Base-by-base conservation (phyloP, 2,113 vertebrate species). In the Fulica atra region DNA sequence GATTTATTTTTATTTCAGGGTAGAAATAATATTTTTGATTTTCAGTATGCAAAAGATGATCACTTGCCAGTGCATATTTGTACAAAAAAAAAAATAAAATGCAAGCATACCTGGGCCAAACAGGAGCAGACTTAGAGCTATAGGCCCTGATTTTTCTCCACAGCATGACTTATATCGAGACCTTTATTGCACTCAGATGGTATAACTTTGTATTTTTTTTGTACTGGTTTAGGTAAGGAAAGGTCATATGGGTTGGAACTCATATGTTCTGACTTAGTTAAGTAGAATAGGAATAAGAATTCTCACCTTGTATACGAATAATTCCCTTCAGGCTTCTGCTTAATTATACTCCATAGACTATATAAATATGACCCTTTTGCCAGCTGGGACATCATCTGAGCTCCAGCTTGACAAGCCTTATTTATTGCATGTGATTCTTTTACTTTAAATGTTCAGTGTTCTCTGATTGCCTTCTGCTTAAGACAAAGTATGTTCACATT, bases 11-110 rank as follows among this genome's bases (percentile, higher is more conserved):
- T 81, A 78, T 92, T 94, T 85, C 42, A 56, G 60, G 36, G 13
- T 73, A 76, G 64, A 93, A 96, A 86, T 61, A 83, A 60, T 76
- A 36, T 72, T 94, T 86, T 82, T 92, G 44, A 38, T 88, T 90
- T 94, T 83, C 42, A 77, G 14, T 71, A 66, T 90, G 42, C 53
- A 74, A 23, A 51, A 74, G 66, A 94, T 70, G 68, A 93, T 59
- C 59, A 88, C 31, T 89, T 94, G 63, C 50, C 74, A 91, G 54
- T 66, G 40, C 25, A 89, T 17, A 63, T 80, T 89, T 85, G 46
- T 50, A 66, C 26, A 66, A 10, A 82, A 38, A 48, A 48, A 21
- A 48, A 87, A 83, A 73, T n/a, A n/a, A 73, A 66, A 64, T 53
- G 18, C 57, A 8, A 79, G 9, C 36, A 20, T 70, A 46, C 7